phyloP scores from a whole-genome alignment of 2,797 vertebrate species.

The Loris lydekkerianus region DNA sequence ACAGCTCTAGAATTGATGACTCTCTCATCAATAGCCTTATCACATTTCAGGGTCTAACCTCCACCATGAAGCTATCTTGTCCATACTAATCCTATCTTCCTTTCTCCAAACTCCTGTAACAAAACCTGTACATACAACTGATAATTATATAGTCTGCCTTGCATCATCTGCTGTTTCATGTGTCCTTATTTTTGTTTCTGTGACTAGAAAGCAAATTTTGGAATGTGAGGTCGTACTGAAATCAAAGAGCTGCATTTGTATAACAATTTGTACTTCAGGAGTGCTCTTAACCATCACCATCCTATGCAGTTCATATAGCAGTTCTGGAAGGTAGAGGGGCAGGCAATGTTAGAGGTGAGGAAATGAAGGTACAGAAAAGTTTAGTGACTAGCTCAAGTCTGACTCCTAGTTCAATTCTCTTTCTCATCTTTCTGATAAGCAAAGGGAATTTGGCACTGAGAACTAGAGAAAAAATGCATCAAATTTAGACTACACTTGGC shows the following conservation, averaged over 20 bases:
- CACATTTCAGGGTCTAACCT: neutral
- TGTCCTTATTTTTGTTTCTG: neutral
- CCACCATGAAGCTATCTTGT: neutral
- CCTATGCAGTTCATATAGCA: neutral
- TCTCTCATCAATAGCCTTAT: neutral
- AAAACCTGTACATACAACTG: neutral
- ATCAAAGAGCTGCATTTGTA: neutral
- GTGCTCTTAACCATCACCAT: neutral
- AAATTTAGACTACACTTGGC: neutral
- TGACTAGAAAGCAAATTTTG: slow-evolving; percentile 18
- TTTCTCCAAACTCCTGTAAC: slow-evolving; percentile 16
- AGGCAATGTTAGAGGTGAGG: neutral
- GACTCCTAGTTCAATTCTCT: slow-evolving; percentile 21
- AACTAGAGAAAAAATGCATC: neutral
- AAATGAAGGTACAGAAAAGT: slow-evolving; percentile 43
- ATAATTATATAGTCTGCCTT: slow-evolving; percentile 12
- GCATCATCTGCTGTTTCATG: neutral
- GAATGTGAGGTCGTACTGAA: neutral
- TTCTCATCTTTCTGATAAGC: slow-evolving; percentile 52
- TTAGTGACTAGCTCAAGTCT: neutral
- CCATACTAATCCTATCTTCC: neutral
- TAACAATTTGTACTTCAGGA: neutral
- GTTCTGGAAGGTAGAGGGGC: neutral
- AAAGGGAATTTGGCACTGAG: slow-evolving; percentile 7
- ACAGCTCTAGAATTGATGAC: neutral